phyloP scores from a whole-genome alignment of 2,113 vertebrate genomes.

The Embiotoca jacksoni region DNA sequence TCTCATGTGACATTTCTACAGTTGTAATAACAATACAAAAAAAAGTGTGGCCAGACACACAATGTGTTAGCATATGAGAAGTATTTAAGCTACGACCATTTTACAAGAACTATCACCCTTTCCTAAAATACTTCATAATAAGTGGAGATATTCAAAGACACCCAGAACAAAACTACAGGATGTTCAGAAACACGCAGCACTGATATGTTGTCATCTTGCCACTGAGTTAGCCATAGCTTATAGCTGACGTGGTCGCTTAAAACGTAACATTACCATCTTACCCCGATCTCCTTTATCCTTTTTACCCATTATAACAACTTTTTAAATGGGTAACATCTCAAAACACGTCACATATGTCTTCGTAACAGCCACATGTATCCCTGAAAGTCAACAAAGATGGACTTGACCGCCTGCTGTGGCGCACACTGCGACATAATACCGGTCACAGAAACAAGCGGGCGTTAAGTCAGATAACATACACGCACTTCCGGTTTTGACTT shows the following conservation, averaged over 20 bases:
- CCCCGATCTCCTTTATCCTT: slow-evolving; percentile 82
- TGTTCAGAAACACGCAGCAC: not conserved
- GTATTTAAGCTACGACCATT: no score
- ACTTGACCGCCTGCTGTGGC: no score
- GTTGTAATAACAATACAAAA: no score
- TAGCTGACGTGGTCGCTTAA: slow-evolving; percentile 10
- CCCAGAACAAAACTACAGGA: not conserved
- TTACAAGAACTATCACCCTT: no score
- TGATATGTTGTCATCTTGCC: not conserved
- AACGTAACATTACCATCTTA: slow-evolving; percentile 51
- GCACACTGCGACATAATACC: not conserved
- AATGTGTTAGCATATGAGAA: no score
- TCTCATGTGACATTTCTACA: not conserved
- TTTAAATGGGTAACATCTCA: not conserved
- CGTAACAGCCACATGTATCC: not conserved
- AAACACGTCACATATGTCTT: not conserved
- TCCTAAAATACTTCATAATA: not conserved
- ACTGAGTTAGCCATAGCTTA: not conserved
- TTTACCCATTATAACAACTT: slow-evolving; percentile 76
- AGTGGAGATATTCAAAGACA: not conserved
- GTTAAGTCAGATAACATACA: accelerated
- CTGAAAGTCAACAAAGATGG: not conserved
- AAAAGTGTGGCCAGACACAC: not conserved
- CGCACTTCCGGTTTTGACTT: slow-evolving; percentile 1
- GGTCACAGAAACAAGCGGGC: no score